phyloP scores from a whole-genome alignment of 2,797 vertebrate genomes.

The Distichodus sexfasciatus region DNA sequence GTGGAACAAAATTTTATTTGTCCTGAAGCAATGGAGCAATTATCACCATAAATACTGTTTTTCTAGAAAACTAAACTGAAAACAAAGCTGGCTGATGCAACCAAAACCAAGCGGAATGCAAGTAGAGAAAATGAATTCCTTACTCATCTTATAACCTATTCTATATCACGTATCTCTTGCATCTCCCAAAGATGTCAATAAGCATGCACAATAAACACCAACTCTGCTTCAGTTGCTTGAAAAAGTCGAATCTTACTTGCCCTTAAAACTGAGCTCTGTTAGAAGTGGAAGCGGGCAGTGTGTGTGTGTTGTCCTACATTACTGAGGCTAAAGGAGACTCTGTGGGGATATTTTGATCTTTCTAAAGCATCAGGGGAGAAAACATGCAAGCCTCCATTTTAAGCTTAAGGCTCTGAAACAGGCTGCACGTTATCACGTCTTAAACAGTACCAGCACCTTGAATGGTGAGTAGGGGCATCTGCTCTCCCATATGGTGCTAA shows the following conservation, averaged over 20 bases:
- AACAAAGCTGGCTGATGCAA: too few relatives aligned
- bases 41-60: background rate
- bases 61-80: background rate
- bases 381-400: slow-evolving; percentile 64
- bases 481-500: slow-evolving; percentile 47
- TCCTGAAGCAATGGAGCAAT: background rate
- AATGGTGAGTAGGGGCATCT: slow-evolving; percentile 42
- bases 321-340: background rate
- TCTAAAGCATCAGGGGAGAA: slow-evolving; percentile 25
- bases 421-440: slow-evolving; percentile 30
- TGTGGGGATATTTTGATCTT: background rate
- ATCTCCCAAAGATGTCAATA: background rate
- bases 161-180: background rate
- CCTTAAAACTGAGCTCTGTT: background rate
- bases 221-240: background rate
- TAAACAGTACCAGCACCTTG: slow-evolving; percentile 36
- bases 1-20: background rate
- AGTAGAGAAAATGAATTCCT: background rate
- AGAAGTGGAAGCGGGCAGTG: background rate
- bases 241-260: background rate
- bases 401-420: slow-evolving; percentile 7
- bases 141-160: background rate
- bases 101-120: too few relatives aligned
- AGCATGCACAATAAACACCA: background rate
- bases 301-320: background rate